A percentile compares a stretch with the other conserved stretches of the same genome.
These are phyloP conservation scores for Microplitis mediator DNA, from an alignment of 1,140 invertebrate species.

Conservation along the genomic window DNA sequence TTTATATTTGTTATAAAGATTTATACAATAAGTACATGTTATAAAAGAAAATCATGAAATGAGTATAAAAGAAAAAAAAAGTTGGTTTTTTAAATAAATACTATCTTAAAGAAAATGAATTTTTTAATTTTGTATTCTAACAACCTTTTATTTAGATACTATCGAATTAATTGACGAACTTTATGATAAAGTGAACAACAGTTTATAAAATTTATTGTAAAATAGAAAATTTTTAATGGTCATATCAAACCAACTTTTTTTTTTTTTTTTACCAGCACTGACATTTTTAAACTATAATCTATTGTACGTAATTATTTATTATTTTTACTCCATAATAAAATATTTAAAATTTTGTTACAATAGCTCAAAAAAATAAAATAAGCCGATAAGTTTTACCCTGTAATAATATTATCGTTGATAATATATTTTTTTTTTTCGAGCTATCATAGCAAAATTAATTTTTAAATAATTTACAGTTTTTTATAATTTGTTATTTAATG, in stretches of 20 bases:
- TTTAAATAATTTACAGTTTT: conserved; percentile 46
- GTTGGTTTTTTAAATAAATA: not conserved
- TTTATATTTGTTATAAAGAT: conserved; percentile 45
- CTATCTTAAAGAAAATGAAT: not conserved
- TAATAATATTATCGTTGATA: not conserved
- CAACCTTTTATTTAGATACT: too few relatives aligned
- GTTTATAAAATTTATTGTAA: not conserved
- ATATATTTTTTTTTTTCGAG: not conserved
- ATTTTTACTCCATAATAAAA: conserved; percentile 50
- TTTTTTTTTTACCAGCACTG: conserved; percentile 42
- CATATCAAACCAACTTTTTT: conserved; percentile 9
- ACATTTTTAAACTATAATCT: conserved; percentile 34
- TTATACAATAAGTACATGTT: not conserved
- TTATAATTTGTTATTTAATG: conserved; percentile 64
- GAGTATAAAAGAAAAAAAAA: not conserved
- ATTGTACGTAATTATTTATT: conserved; percentile 60
- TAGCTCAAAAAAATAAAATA: conserved; percentile 14
- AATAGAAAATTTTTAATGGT: not conserved
- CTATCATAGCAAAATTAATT: not conserved
- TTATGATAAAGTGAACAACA: not conserved
- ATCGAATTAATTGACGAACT: too few relatives aligned
- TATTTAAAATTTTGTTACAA: conserved; percentile 29
- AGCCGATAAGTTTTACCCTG: not conserved
- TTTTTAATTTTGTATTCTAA: not conserved
- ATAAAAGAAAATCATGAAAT: conserved; percentile 12